Percentiles rank a stretch among this genome's conserved stretches.
Conservation (phyloP, 2,113 vertebrate genomes). For the Actinemys pallida region DNA sequence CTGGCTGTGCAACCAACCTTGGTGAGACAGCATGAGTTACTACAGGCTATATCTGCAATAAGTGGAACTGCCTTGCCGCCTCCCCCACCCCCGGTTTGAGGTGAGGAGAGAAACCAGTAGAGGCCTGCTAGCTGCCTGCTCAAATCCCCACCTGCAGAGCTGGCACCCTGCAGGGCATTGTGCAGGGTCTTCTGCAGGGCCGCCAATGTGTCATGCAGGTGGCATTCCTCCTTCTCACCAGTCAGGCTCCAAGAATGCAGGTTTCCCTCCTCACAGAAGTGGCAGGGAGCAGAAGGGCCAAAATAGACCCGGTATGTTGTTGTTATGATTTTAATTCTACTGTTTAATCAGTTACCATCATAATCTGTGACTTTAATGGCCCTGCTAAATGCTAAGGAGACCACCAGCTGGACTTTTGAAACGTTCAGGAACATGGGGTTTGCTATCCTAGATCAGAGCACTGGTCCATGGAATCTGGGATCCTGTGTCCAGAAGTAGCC, state of each 20-base stretch:
- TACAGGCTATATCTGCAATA: neutral
- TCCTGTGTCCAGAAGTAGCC: accelerated
- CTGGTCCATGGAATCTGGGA: neutral
- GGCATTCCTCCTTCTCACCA: neutral
- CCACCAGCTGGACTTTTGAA: neutral
- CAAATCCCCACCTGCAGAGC: neutral
- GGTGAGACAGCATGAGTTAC: neutral
- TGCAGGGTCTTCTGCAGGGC: neutral
- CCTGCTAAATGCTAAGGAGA: neutral
- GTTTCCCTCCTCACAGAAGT: neutral
- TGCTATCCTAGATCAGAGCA: neutral
- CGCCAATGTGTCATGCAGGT: neutral
- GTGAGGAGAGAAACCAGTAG: neutral
- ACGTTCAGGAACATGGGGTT: accelerated
- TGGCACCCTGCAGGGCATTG: neutral
- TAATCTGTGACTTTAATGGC: neutral
- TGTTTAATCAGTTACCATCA: neutral
- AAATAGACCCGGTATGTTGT: neutral
- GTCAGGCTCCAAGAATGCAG: neutral
- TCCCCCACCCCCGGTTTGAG: neutral
- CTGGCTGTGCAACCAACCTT: neutral
- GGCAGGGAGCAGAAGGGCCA: neutral
- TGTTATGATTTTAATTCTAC: neutral
- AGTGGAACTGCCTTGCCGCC: neutral
- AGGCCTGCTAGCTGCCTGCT: neutral